Conservation (phyloP, 1,140 invertebrate species). For the Frieseomelitta varia region DNA sequence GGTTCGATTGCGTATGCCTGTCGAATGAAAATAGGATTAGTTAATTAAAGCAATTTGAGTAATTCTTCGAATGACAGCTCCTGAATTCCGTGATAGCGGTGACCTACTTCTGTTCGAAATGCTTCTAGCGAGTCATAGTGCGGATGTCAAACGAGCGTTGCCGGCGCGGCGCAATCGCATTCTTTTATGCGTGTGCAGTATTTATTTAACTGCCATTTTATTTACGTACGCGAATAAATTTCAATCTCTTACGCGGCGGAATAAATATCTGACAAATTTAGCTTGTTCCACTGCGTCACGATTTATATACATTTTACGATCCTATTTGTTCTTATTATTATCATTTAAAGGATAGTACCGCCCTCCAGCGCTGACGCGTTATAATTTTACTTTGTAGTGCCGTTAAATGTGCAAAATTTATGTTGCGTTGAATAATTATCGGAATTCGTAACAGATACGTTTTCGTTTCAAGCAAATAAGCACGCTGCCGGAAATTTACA, state of each 20-base stretch:
- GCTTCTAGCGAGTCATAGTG: neutral
- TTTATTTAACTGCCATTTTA: constrained; percentile 16
- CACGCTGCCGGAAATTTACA: neutral
- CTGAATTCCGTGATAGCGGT: constrained; percentile 7
- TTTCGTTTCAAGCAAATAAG: neutral
- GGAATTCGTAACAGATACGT: neutral
- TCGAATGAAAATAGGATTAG: constrained; percentile 68
- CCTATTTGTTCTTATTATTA: constrained; percentile 16
- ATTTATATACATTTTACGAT: constrained; percentile 7
- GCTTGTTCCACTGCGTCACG: neutral
- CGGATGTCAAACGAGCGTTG: neutral
- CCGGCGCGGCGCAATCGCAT: neutral
- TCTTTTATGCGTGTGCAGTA: neutral
- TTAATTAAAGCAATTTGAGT: constrained; percentile 63
- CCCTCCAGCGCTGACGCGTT: neutral
- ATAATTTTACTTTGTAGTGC: neutral
- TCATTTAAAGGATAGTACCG: neutral
- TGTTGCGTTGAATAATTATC: neutral
- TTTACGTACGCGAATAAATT: constrained; percentile 1
- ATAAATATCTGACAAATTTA: constrained; percentile 9
- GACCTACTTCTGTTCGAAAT: constrained; percentile 25
- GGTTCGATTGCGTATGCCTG: constrained; percentile 29
- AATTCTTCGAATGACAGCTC: constrained; percentile 46
- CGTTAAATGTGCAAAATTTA: neutral
- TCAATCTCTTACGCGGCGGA: neutral